phyloP scores from a whole-genome alignment of 2,113 vertebrate species.

The Centropus bengalensis region DNA sequence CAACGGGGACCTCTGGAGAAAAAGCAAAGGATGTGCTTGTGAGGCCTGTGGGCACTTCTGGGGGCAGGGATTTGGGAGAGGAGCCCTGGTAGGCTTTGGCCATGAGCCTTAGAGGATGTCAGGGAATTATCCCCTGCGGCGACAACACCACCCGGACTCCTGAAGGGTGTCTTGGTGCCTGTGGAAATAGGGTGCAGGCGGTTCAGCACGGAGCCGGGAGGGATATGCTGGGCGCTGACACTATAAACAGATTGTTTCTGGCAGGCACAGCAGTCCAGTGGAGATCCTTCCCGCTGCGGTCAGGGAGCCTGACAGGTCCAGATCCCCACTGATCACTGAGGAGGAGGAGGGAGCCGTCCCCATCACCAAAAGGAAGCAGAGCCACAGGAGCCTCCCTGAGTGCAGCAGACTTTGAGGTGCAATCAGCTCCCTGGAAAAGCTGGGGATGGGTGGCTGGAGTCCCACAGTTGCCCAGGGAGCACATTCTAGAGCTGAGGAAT shows the following conservation, averaged over 20 bases:
- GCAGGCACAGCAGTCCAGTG: not conserved
- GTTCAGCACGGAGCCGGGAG: not conserved
- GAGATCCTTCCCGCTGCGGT: not conserved
- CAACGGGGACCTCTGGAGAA: not conserved
- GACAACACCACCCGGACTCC: not conserved
- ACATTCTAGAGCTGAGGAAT: not conserved
- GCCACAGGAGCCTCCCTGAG: not conserved
- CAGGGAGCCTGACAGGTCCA: not conserved
- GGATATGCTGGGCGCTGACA: not conserved
- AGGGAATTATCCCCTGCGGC: not conserved
- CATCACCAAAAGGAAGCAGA: not conserved
- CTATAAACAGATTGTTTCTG: slow-evolving; percentile 47
- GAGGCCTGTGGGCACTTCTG: fast-evolving
- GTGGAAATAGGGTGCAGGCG: not conserved
- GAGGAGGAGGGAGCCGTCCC: not conserved
- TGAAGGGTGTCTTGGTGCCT: not conserved
- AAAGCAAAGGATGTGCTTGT: not conserved
- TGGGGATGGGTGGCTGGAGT: not conserved
- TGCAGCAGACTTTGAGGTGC: not conserved
- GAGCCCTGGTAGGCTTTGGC: not conserved
- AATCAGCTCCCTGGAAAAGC: not conserved
- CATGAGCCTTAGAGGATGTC: not conserved
- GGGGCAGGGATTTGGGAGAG: not conserved
- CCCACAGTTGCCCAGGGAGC: not conserved
- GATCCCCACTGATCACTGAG: not conserved